These are phyloP conservation scores for Apteryx owenii DNA, from an alignment of 2,113 vertebrate species.

Conservation along the genomic window DNA sequence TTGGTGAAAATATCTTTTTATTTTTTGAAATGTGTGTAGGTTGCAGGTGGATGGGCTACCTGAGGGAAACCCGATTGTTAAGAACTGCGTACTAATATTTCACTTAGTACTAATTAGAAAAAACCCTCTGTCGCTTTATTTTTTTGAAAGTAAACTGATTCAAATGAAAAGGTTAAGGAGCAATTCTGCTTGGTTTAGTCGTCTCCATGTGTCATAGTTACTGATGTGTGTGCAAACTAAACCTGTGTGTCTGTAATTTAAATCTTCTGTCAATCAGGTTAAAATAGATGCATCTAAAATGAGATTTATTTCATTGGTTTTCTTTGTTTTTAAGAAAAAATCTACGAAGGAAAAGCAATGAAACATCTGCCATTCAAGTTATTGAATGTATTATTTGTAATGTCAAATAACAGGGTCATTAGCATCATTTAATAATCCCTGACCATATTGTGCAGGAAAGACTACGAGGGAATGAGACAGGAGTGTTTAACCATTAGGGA, in stretches of 20 bases:
- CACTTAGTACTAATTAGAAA: background rate
- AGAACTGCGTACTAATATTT: background rate
- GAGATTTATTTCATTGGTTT: background rate
- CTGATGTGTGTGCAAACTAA: background rate
- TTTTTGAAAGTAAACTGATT: background rate
- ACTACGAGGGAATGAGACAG: background rate
- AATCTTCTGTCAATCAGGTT: background rate
- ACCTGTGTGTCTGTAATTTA: background rate
- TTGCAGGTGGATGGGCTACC: background rate
- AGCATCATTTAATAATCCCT: background rate
- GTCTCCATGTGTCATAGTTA: background rate
- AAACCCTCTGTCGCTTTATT: background rate
- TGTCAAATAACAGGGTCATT: background rate
- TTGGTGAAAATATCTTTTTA: background rate
- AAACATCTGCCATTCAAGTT: background rate
- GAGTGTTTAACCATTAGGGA: background rate
- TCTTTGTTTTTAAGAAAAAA: background rate
- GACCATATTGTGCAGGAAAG: background rate
- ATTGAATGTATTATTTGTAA: background rate
- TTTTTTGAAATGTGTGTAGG: background rate
- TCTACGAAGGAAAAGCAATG: background rate
- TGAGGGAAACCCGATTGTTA: background rate
- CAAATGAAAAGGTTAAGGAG: background rate
- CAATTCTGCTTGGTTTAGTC: background rate
- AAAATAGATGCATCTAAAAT: background rate